Evolutionary conservation across 2,888 invertebrate genomes (phyloP), one percentile per base, ranked within the genome.

Genomic region (Acleris cristana): DNA sequence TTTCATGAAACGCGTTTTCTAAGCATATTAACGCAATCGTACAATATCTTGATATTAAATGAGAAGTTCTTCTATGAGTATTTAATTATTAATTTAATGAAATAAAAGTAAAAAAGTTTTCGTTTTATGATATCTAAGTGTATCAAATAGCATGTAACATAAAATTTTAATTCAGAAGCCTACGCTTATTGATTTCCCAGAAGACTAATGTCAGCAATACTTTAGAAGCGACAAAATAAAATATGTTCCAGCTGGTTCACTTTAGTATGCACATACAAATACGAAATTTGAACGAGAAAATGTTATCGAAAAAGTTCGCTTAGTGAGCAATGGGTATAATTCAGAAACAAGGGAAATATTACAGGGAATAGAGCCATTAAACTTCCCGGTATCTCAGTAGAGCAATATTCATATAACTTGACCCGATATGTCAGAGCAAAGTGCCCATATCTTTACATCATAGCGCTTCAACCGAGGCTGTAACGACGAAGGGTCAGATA

Each of bases 121-220:
- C 34, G 34, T 34, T 34, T 40, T 14, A 34, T 34, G 34, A 10
- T 34, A 34, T 10, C 10, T 34, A 14, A 14, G 14, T 40, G 1
- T 14, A 40, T 4, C 18, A 23, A 56, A 57, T 23, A 7, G 54
- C 16, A 40, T 14, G 26, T 44, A 52, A 57, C 14, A 44, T 19
- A 3, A 12, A 55, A 65, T 62, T 21, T 57, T 62, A 77, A 76
- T 79, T 76, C 62, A 69, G 70, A 71, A 70, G 69, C 73, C 69
- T 67, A 56, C 69, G 68, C 72, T 74, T 81, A 79, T 78, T 80
- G 75, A 83, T 82, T 79, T 80, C 75, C 77, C 78, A 67, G 68
- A 58, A 76, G 79, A 71, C 71, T 44, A 2, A 30, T 45, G 8
- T 51, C 34, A 51, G 30, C 55, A 56, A 61, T 54, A 18, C 26